A percentile compares a stretch with the other conserved stretches of the same genome.
phyloP scores from a whole-genome alignment of 2,113 vertebrate species.

The Phalacrocorax pelagicus region DNA sequence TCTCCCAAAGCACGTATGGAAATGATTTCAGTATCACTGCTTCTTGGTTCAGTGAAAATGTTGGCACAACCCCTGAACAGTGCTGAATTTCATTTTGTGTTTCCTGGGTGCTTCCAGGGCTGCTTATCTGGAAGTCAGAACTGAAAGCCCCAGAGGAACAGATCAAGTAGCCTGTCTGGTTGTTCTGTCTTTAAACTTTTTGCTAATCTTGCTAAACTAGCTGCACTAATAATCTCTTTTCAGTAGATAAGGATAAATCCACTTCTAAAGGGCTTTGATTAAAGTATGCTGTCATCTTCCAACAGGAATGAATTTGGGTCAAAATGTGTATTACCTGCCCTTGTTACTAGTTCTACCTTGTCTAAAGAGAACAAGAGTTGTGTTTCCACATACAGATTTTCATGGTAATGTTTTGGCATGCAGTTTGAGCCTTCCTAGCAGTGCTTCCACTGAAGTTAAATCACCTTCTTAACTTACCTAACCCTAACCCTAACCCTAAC shows the following conservation, averaged over 20 bases:
- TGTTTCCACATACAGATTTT: not conserved
- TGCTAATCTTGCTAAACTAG: not conserved
- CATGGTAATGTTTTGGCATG: not conserved
- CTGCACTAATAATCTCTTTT: not conserved
- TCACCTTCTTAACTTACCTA: not conserved
- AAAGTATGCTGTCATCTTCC: not conserved
- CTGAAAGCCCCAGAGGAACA: not conserved
- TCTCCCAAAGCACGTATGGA: not conserved
- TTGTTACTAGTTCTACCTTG: not conserved
- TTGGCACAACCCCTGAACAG: not conserved
- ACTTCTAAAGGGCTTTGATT: not conserved
- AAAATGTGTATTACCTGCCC: not conserved
- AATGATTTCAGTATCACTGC: not conserved
- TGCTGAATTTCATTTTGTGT: slow-evolving; percentile 13
- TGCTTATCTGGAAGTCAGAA: not conserved
- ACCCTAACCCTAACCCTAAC: too few species aligned
- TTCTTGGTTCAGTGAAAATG: slow-evolving; percentile 29
- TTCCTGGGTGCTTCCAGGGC: not conserved
- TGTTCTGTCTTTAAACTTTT: not conserved
- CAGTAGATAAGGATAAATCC: not conserved
- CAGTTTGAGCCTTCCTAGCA: not conserved
- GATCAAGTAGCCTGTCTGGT: not conserved
- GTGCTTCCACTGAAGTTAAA: not conserved
- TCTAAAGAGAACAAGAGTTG: not conserved
- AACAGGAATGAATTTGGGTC: not conserved